Evolutionary conservation across 2,888 invertebrate genomes (phyloP), one percentile per base, ranked within the genome.

Genomic region (Unio pictorum): DNA sequence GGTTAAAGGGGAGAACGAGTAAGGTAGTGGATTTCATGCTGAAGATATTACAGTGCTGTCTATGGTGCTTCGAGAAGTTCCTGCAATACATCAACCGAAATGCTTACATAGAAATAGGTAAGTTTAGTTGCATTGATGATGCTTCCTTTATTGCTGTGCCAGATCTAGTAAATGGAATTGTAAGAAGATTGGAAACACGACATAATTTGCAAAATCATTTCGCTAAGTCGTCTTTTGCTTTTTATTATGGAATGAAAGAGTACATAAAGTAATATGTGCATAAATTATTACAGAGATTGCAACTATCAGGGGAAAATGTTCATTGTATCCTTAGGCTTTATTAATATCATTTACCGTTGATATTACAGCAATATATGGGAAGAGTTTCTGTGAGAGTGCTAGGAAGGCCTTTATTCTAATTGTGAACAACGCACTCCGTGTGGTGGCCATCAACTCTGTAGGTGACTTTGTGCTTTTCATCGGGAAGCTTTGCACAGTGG

Each of bases 21-120:
- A 74, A 80, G 30, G 66, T 85, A 17, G 85, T 82, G n/a, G 77
- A 86, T 63, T 87, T 84, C 64, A 17, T 86, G 7, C 63, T 87
- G 69, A 87, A 86, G 69, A 81, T 85, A 56, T 95, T 97, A 78
- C 94, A 95, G 79, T 96, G 96, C 85, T 96, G 96, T 84, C 94
- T 97, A 84, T 95, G 94, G 90, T 94, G 95, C 84, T 92, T 97
- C 79, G 97, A 98, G 89, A 95, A 94, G 88, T 96, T 96, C 86
- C 94, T 97, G 76, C 93, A 95, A n/a, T 97, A 95, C 86, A 92
- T 98, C 85, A 97, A 96, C 90, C 96, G 96, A 87, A 97, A 97
- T 89, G 97, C 97, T 0, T 97, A 97, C 87, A 96, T 97, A 0
- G 95, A 97, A 66, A 95, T 97, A 70, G 96, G 91, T 91, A 85